phyloP scores from a whole-genome alignment of 2,888 invertebrate species.

The Iselma pallidipennis region DNA sequence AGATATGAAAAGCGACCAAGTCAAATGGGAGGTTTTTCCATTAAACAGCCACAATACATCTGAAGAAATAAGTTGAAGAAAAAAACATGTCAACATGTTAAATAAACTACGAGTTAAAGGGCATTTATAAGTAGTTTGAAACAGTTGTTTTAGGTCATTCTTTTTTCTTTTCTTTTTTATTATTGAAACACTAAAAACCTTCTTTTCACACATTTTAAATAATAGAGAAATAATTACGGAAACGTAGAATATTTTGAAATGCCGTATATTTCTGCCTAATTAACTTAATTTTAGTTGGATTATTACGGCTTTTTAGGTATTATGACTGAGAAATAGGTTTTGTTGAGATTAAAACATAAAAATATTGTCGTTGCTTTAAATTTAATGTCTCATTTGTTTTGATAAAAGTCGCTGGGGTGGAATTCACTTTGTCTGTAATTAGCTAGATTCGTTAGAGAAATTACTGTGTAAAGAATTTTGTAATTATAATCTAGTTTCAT shows the following conservation, averaged over 20 bases:
- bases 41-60: slow-evolving; percentile 29
- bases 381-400: slow-evolving; percentile 21
- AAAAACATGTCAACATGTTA: slow-evolving; percentile 33
- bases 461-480: background rate
- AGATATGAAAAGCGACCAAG: slow-evolving; percentile 11
- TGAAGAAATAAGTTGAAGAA: slow-evolving; percentile 30
- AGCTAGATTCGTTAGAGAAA: background rate
- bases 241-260: background rate
- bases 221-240: background rate
- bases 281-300: background rate
- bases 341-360: slow-evolving; percentile 17
- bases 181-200: background rate
- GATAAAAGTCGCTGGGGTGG: slow-evolving; percentile 6
- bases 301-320: background rate
- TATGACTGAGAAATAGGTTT: background rate
- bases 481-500: background rate
- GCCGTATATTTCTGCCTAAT: background rate
- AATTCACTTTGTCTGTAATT: slow-evolving; percentile 1
- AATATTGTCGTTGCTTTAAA: slow-evolving; percentile 17
- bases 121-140: slow-evolving; percentile 15
- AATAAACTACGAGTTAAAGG: slow-evolving; percentile 17
- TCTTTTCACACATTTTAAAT: background rate
- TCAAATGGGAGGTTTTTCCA: slow-evolving; percentile 24
- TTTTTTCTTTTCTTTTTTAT: background rate
- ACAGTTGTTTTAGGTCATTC: slow-evolving; percentile 1